Evolutionary conservation across 1,140 invertebrate genomes (phyloP), one percentile per base, ranked within the genome.

Genomic region (Camponotus vicinus): DNA sequence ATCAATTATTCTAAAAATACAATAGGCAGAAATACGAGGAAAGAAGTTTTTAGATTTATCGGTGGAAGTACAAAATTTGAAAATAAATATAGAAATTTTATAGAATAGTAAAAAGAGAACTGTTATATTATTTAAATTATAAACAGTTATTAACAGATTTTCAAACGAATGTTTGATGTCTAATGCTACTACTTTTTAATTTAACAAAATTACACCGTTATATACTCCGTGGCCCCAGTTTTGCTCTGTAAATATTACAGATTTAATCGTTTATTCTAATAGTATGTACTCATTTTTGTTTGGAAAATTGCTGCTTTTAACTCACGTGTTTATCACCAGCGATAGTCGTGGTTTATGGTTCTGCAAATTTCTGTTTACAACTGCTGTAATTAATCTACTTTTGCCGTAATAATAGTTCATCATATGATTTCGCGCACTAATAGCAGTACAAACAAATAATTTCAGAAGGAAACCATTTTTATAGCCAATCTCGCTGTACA

Each of bases 321-420:
- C 55, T 61, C 9, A 18, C 49, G 21, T 9, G 59, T 61, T 83
- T 40, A 75, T 83, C 69, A 61, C 1, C 37, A 15, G 27, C 49
- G 9, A 45, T n/a, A 9, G 15, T 59, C 52, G 1, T 57, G 15
- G 37, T 13, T 13, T 34, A 45, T 59, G 63, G 61, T 15, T 71
- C 40, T 59, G 18, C 27, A 73, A 82, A 82, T 82, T 82, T 82
- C 15, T 59, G 52, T 42, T 49, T 73, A 37, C 18, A 71, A 52
- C 15, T 40, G 18, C 76, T 59, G n/a, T 34, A n/a, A 82, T 61
- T 71, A 71, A 82, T 82, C 52, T 57, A 42, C 15, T 82, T 59
- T 34, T 45, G 37, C 55, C 18, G 3, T 45, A 59, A 82, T 61
- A 61, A 42, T 42, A 34, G 18, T 40, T 45, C 9, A 27, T 69